These are phyloP conservation scores for Pygocentrus nattereri DNA, from an alignment of 2,797 vertebrate genomes.

Conservation along the genomic window DNA sequence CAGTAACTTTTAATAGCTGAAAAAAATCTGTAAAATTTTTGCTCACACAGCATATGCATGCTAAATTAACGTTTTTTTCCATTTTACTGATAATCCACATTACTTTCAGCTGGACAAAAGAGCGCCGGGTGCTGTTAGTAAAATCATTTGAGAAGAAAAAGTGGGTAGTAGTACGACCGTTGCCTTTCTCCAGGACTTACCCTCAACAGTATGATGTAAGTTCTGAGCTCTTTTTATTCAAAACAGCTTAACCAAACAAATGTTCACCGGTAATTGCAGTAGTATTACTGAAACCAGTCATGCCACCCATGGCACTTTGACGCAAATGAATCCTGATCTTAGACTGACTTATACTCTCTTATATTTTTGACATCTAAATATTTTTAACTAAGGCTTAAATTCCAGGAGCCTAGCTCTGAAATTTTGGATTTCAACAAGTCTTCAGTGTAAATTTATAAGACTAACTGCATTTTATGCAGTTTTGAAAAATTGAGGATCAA, in stretches of 20 bases:
- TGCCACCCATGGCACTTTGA: neutral
- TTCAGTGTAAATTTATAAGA: too few species aligned
- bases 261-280: neutral
- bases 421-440: too few species aligned
- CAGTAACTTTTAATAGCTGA: too few species aligned
- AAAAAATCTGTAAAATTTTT: neutral
- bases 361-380: too few species aligned
- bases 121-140: constrained; percentile 92
- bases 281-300: neutral
- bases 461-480: too few species aligned
- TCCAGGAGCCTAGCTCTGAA: too few species aligned
- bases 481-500: too few species aligned
- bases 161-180: constrained; percentile 94
- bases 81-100: neutral
- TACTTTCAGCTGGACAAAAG: constrained; percentile 91
- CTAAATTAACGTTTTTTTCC: neutral
- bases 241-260: neutral
- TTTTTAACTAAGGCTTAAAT: too few species aligned
- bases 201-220: constrained; percentile 98
- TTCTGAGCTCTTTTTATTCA: neutral
- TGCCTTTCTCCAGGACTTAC: constrained; percentile 95
- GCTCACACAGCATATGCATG: neutral
- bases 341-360: too few species aligned
- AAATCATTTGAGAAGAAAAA: constrained; percentile 98
- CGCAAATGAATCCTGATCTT: too few species aligned